Evolutionary conservation across 2,888 invertebrate genomes (phyloP), one percentile per base, ranked within the genome.

Genomic region (Chloroclysta siterata): DNA sequence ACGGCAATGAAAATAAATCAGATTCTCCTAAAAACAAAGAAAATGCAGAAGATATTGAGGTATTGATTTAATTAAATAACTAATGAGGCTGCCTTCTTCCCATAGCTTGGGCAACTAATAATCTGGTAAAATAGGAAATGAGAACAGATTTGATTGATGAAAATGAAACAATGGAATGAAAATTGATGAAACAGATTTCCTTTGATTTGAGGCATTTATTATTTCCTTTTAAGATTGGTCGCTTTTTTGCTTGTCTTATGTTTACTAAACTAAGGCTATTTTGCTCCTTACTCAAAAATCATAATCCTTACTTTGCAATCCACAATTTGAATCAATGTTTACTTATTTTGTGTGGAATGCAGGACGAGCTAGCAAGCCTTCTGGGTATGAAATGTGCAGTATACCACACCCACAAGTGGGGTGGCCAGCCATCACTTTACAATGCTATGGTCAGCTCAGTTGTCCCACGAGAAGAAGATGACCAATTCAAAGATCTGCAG

Each of bases 351-450:
- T 44, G 14, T 39, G 6, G 15, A 41, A 5, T 13, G 36, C 76
- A 95, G 94, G 94, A 94, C 78, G 95, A 96, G 75, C 85, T 96
- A 58, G 93, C 95, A 69, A 90, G 94, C 41, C 88, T 98, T 60
- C 93, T 97, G 76, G 98, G 98, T 22, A 96, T 95, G 90, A 98
- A 97, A 86, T 98, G 98, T 90, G 95, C 96, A 71, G 98, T 97
- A 7, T 97, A 97, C 22, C 96, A 96, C 83, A 94, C 94, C 62
- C 96, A 96, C 81, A 94, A 95, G 65, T 97, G 97, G 97, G 96
- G 96, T 53, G 95, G 96, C 14, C 94, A 94, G 58, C 94, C 95
- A 6, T 94, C 94, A 57, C 96, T 97, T 72, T 97, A 98, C 82
- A 98, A 98, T 94, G 98, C 98, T 1, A 95, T 98, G 89, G 95